Evolutionary conservation across 2,888 invertebrate species (phyloP).

Genomic region (Drepanosiphum platanoidis): DNA sequence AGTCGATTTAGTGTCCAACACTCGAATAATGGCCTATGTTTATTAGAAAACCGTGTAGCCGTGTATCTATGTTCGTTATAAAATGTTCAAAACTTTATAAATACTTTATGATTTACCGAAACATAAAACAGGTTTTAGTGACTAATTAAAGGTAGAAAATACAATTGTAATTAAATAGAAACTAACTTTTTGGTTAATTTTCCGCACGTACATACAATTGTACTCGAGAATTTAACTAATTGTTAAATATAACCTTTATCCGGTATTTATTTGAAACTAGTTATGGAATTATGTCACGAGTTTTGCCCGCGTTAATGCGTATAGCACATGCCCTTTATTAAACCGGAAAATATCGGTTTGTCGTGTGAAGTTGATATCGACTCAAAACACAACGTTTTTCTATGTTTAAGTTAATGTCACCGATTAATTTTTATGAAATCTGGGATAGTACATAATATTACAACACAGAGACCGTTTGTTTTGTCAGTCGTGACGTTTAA

Average conservation of each 20-base stretch:
- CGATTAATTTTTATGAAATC: no score
- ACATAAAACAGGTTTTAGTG: slow-evolving; percentile 29
- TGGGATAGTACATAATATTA: no score
- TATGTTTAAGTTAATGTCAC: no score
- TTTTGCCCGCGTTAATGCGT: background rate
- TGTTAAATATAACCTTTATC: slow-evolving; percentile 4
- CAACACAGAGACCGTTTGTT: no score
- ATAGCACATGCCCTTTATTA: background rate
- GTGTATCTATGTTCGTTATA: background rate
- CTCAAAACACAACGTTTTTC: background rate
- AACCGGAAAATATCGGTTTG: background rate
- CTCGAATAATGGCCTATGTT: background rate
- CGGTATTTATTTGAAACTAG: slow-evolving; percentile 10
- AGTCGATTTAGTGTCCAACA: background rate
- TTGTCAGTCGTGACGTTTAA: no score
- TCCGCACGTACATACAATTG: slow-evolving; percentile 5
- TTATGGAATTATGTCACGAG: background rate
- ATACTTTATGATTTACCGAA: slow-evolving; percentile 31
- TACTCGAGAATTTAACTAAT: slow-evolving; percentile 22
- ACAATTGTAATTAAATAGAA: slow-evolving; percentile 40
- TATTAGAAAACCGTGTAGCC: slow-evolving; percentile 10
- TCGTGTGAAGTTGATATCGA: background rate
- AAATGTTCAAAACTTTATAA: slow-evolving; percentile 34
- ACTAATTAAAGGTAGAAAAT: slow-evolving; percentile 29
- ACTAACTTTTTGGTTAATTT: slow-evolving; percentile 35